Evolutionary conservation across 2,113 vertebrate genomes (phyloP), one percentile per base, ranked within the genome.

Genomic region (Coracopsis vasa): DNA sequence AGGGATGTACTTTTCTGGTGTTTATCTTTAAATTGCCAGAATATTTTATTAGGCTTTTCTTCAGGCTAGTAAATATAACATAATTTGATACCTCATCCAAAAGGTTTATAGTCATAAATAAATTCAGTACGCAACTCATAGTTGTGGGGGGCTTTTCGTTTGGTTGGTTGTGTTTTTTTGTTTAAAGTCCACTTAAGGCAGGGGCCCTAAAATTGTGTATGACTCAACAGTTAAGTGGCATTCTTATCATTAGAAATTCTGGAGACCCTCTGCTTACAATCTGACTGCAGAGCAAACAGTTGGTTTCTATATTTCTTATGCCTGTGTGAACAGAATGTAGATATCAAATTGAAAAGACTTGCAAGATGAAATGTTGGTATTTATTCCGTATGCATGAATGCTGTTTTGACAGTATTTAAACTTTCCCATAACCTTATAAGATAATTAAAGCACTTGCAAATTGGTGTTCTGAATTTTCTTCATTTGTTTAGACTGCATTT

Each of bases 1-100:
- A 44, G 42, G 51, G 14, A 41, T 88, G 12, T 28, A 62, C 25
- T 82, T 87, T 50, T 21, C 51, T 77, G 24, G 16, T 92, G 62
- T 92, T 88, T 81, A 39, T 79, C 50, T 82, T 93, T 48, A 66
- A 74, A 67, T 94, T 78, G 50, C 54, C 50, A 74, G 39, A 44
- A 53, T 73, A 11, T 88, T 74, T 92, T 94, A 66, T 86, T 93
- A 67, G 29, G 18, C n/a, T 78, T 96, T 96, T 95, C 70, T 96
- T 80, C 47, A 58, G 75, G 47, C 60, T 86, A 82, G 37, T 78
- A 71, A 86, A 73, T 54, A 33, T 28, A 83, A n/a, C 37, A n/a
- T 83, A 42, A 58, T 58, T 82, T 93, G n/a, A 37, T 92, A 65
- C 66, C 53, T 86, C 13, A 85, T 93, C 28, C 71, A 83, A 71